Base-by-base conservation (phyloP, 2,797 vertebrate species). In the Sebastes reedi region DNA sequence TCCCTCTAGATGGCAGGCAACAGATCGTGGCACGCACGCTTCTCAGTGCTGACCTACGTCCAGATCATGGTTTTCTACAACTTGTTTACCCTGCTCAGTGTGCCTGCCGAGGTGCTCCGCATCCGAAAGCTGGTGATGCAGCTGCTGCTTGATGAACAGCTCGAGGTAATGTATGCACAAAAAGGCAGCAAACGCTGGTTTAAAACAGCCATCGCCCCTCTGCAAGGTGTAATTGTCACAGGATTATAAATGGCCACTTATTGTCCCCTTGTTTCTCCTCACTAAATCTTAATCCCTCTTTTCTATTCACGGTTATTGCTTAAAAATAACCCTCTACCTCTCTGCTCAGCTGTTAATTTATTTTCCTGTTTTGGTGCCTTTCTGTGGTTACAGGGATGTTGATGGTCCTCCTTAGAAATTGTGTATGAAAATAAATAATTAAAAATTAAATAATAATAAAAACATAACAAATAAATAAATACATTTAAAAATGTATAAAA, bases 11-110 rank as follows among this genome's bases (percentile, higher is more conserved):
- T 97, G 89, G 96, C 97, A 78, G 95, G 92, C 87, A 97, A 95
- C 95, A 97, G 96, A 95, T 99, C 97, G 67, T 99, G 98, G 98
- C 98, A 99, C 68, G 96, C 98, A 5, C 96, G 97, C 80, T 99
- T 96, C 89, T 97, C 98, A 10, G 95, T 99, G 13, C 91, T 99
- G 89, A 98, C 97, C 93, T 99, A 98, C 96, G 96, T 99, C 91
- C 98, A 99, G 95, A 97, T 97, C 86, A 98, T 97, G 96, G 98
- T 99, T 67, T 99, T 99, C 95, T 99, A 99, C 95, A 99, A 99
- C 94, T 95, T 99, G 87, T 99, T 99, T 91, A 97, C 97, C 80
- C 96, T 99, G 91, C 96, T 99, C 87, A 97, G 96, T 88, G 94
- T 95, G 68, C 94, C 96, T 22, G 94, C 95, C 56, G 96, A 97